Base-by-base conservation (phyloP, 2,113 vertebrate species). In the Gavialis gangeticus region DNA sequence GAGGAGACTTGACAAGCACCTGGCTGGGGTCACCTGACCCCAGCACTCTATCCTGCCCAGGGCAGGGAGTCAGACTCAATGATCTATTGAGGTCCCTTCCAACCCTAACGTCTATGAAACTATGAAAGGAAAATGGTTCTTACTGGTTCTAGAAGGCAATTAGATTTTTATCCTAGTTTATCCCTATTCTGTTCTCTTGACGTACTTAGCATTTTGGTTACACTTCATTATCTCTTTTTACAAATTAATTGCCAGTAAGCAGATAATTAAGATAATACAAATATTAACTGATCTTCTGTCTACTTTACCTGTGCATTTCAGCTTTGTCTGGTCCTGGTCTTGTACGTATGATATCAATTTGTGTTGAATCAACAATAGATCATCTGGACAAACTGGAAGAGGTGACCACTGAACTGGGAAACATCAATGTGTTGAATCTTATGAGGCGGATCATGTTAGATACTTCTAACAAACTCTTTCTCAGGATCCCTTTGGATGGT, bases 381-480 rank as follows among this genome's bases (percentile, higher is more conserved):
- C 98, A 99, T 78, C 97, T 99, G 97, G 98, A 98, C 79, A 86
- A 59, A 5, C 28, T 98, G 4, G 91, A 95, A 37, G 97, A 98
- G 15, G 95, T 98, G 60, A 98, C 97, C 1, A 96, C 94, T 1
- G 83, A 92, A 2, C 4, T 92, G 4, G 97, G 97, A 60, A 97
- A 96, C 1, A 95, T 99, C 71, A 98, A 99, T 1, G 97, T 98
- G 46, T 90, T 99, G 64, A 98, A 97, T 54, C 97, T 99, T 14
- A 98, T 99, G 97, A 98, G 99, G 25, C 84, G 98, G 89, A 98
- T 98, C 22, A 99, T 99, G 96, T 97, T 99, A 5, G 98, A 99
- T 96, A 98, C 99, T 14, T 99, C 99, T 64, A 99, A 99, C 96
- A 95, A 96, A 25, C 98, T 99, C 4, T 99, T 99, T 91, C 98